Evolutionary conservation across 92 coral and sea anemone species (phyloP), one percentile per base, ranked within the genome.

Genomic region (Ricordea florida): DNA sequence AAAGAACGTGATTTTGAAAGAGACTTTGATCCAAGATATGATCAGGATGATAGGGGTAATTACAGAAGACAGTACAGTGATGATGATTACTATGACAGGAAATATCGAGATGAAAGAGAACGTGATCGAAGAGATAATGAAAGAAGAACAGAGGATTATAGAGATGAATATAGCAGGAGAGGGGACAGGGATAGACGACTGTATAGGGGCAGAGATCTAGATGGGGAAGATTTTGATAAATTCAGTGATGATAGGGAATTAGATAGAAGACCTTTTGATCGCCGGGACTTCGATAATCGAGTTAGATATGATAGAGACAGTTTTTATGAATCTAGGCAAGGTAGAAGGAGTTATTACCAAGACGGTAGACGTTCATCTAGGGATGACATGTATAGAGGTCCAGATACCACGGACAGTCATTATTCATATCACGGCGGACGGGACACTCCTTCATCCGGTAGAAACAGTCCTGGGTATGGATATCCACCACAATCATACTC

Each of bases 401-500:
- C 37, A 15, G 62, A 55, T 27, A 22, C 35, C 7, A 40, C 25
- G 18, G 28, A 55, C 32, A 14, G 37, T 55, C 40, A n/a, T n/a
- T n/a, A 55, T 26, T 38, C 77, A 4, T 53, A 51, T 29, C 65
- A 70, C n/a, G 56, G 77, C 56, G 77, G 77, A 29, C 40, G 63
- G 5, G 42, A 49, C n/a, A 70, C 77, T 26, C 66, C 77, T 17
- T 55, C 55, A 5, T 55, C 51, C 13, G 77, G 42, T 18, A 56
- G 77, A 17, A 53, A 53, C 66, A 70, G 55, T 35, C 79, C 77
- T 0, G 40, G 49, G 4, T 66, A 75, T 46, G 61, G 65, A 24
- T 48, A 80, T 40, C 71, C 82, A 33, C 42, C 68, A 25, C 21
- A 76, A 11, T 33, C 66, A 5, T 83, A 86, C 18, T 57, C 70